These are phyloP conservation scores for Muschampia staudingeri DNA, from an alignment of 2,888 invertebrate species.

Conservation along the genomic window DNA sequence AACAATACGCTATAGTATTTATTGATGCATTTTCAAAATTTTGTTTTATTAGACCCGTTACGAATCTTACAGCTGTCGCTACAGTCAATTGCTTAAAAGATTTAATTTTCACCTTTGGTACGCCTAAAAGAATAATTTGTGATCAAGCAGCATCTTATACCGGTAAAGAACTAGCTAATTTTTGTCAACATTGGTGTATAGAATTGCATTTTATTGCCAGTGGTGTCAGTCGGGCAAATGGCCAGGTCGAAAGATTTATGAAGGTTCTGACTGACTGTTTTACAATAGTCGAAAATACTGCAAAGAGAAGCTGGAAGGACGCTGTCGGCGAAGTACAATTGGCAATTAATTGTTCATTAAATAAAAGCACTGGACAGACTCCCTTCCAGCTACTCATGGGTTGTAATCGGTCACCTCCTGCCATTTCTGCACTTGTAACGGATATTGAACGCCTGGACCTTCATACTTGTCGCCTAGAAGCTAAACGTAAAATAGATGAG, in stretches of 20 bases:
- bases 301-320: slow-evolving; percentile 56
- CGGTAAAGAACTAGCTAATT: neutral
- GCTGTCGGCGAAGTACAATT: slow-evolving; percentile 64
- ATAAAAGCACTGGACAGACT: slow-evolving; percentile 25
- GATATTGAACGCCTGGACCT: slow-evolving; percentile 9
- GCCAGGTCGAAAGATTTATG: neutral
- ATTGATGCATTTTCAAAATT: neutral
- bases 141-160: neutral
- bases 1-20: neutral
- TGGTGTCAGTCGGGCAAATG: neutral
- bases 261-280: slow-evolving; percentile 61
- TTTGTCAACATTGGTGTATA: neutral
- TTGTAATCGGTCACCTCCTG: slow-evolving; percentile 14
- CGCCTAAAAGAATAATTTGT: neutral
- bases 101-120: neutral
- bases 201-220: neutral
- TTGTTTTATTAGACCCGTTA: neutral
- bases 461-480: neutral
- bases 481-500: slow-evolving; percentile 8
- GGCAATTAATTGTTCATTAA: slow-evolving; percentile 56
- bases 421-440: neutral
- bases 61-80: neutral
- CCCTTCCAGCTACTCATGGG: slow-evolving; percentile 24
- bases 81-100: neutral
- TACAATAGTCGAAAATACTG: slow-evolving; percentile 55